These are phyloP conservation scores for Scaptodrosophila latifasciaeformis DNA, from an alignment of 2,888 invertebrate species.

Conservation along the genomic window DNA sequence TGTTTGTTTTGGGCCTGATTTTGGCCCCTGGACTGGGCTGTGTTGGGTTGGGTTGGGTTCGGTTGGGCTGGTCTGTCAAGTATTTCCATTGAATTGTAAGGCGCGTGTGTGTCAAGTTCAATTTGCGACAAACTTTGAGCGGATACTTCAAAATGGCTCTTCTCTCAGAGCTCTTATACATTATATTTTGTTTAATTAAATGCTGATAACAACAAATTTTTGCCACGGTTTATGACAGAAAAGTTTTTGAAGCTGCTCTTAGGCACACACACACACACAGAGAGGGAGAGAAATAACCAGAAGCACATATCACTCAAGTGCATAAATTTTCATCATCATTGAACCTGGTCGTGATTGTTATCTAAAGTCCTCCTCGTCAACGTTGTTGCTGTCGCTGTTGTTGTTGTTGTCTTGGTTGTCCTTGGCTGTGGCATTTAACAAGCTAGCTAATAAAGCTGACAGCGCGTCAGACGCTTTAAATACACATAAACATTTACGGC, in stretches of 20 bases:
- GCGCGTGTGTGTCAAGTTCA: conserved; percentile 4
- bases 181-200: conserved; percentile 30
- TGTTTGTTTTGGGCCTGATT: too few species aligned
- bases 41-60: too few species aligned
- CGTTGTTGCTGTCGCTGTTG: background rate
- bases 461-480: conserved; percentile 42
- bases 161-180: too few species aligned
- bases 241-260: conserved; percentile 19
- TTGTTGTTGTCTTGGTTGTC: background rate
- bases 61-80: background rate
- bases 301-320: too few species aligned
- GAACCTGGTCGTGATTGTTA: conserved; percentile 37
- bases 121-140: background rate
- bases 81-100: background rate
- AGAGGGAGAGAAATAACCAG: too few species aligned
- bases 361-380: conserved; percentile 15
- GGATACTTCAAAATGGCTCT: too few species aligned
- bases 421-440: conserved; percentile 18
- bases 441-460: conserved; percentile 23
- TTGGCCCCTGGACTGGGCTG: too few species aligned
- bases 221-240: background rate
- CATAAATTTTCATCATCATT: conserved; percentile 36
- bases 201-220: conserved; percentile 19
- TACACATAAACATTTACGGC: conserved; percentile 50
- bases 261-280: too few species aligned